Evolutionary conservation across 2,888 invertebrate species (phyloP).

Genomic region (Meteorus colon): DNA sequence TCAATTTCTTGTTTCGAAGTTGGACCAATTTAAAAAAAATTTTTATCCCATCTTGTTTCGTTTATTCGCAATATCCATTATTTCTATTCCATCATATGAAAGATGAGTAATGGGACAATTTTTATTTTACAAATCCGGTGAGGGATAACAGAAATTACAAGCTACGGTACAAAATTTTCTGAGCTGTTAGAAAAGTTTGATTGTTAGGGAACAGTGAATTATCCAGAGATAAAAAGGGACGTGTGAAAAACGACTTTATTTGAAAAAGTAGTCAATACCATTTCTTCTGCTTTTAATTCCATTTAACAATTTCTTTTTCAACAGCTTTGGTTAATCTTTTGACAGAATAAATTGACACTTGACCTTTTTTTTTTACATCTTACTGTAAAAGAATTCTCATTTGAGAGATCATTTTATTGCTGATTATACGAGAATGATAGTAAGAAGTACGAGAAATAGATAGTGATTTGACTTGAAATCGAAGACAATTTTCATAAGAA

Average conservation of each 20-base stretch:
- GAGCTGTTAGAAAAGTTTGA: too few species aligned
- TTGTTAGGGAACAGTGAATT: too few species aligned
- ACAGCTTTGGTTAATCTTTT: conserved; percentile 1
- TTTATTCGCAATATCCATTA: background rate
- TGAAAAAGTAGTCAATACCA: background rate
- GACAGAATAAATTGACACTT: background rate
- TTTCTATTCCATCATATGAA: too few species aligned
- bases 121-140: too few species aligned
- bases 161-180: too few species aligned
- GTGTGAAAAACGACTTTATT: background rate
- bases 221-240: too few species aligned
- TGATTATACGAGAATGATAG: conserved; percentile 7
- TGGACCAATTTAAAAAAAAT: background rate
- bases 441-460: background rate
- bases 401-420: conserved; percentile 18
- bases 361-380: background rate
- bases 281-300: background rate
- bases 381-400: conserved; percentile 6
- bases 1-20: background rate
- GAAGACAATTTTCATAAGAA: conserved; percentile 20
- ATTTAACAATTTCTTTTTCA: background rate
- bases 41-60: background rate
- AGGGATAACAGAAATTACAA: too few species aligned
- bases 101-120: too few species aligned
- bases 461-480: conserved; percentile 9